Base-by-base conservation (phyloP, 2,797 vertebrate species). In the Platyrinchus mystaceus region DNA sequence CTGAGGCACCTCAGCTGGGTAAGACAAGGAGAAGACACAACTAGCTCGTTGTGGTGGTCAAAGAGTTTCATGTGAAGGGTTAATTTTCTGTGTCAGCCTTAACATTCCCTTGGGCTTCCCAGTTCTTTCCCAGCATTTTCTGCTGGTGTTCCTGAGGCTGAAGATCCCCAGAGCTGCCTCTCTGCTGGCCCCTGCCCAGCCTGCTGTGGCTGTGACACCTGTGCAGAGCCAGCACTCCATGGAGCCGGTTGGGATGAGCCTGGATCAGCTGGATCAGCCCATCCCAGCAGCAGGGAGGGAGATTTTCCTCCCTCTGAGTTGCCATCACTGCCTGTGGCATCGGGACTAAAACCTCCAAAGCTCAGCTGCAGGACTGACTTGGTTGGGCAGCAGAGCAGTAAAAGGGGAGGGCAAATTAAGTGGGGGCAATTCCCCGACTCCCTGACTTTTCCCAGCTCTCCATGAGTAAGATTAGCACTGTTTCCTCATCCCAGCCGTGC, bases 181-280 rank as follows among this genome's bases (percentile, higher is more conserved):
- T 22, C 46, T n/a, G 1, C 49, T 17, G n/a, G 39, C 49, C 14
- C 50, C 50, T 52, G 50, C 50, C 50, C 50, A 27, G 9, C 24
- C 23, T 23, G 44, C 47, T 49, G 43, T 2, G 2, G 36, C 49
- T 36, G 53, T 0, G 9, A 15, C 5, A 15, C 30, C 55, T n/a
- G 4, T 30, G 53, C 19, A 15, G 76, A 41, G 43, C 7, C 83
- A 15, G 39, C 15, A 0, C 1, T 2, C 4, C 30, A 0, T 0
- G n/a, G 1, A 4, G 5, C 8, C 1, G 0, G 3, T 8, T n/a
- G 15, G 78, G 53, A 28, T 8, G 47, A 71, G 47, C 43, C 75
- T n/a, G 30, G 60, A 0, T 37, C n/a, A n/a, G 21, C 47, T n/a
- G 2, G 17, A 1, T 4, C 12, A 28, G 19, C 50, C 60, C 43